Base-by-base conservation (phyloP, 2,113 vertebrate genomes). In the Equus quagga region DNA sequence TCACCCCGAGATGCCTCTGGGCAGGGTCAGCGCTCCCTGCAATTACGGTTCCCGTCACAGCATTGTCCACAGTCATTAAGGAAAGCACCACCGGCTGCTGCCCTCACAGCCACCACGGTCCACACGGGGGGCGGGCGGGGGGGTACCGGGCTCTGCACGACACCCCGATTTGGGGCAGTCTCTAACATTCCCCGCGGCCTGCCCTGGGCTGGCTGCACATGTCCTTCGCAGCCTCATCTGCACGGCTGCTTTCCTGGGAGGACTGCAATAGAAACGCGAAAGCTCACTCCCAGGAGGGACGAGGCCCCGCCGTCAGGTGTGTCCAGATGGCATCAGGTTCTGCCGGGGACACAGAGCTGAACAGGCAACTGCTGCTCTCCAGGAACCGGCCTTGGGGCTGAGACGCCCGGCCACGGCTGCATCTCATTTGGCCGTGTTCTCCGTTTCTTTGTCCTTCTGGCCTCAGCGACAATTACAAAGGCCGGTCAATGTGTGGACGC, bases 1-100 rank as follows among this genome's bases (percentile, higher is more conserved):
- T 23, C 21, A 23, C 67, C 78, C 86, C 0, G 6, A 24, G 60
- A 26, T n/a, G 6, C 36, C 60, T 26, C 60, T 5, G 4, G 60
- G 65, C 44, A 70, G 93, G 72, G 73, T 28, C 70, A 21, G 60
- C 0, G 3, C 46, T 28, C 73, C 8, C 82, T 73, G 46, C 4
- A 4, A 41, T 44, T 12, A 69, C 0, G 0, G 46, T 33, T 33
- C 36, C 83, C 0, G 1, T 15, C 0, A 0, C 8, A 1, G 4
- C 6, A 4, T 70, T 84, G 56, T 84, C 87, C 64, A 88, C 4
- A 19, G 31, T 80, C n/a, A 88, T 41, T 64, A 62, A 26, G 9
- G 14, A 46, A 10, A 19, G 8, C 76, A 67, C 24, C 36, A 7
- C 14, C 0, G 0, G 83, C 62, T 4, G 41, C 70, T 0, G 0